Conservation (phyloP, 1,140 invertebrate genomes). For the Solen grandis region DNA sequence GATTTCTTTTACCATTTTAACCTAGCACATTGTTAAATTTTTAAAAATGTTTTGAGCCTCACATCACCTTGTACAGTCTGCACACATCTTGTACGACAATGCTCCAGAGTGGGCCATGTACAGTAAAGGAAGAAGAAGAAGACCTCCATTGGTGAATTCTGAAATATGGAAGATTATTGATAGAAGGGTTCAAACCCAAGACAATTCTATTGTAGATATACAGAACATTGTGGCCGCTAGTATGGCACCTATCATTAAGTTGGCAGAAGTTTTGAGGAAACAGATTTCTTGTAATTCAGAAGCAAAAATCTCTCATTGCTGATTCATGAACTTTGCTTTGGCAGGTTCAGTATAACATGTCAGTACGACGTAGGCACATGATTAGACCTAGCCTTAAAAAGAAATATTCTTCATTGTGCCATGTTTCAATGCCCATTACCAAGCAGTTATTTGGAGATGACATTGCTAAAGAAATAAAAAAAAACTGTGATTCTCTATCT, state of each 20-base stretch:
- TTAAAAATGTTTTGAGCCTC: too few relatives aligned
- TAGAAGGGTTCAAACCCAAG: too few relatives aligned
- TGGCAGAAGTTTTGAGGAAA: conserved; percentile 5
- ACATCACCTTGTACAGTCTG: too few relatives aligned
- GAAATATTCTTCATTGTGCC: conserved; percentile 9
- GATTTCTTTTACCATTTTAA: too few relatives aligned
- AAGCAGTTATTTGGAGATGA: conserved; percentile 33
- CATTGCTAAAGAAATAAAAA: conserved; percentile 24
- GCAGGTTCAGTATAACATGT: conserved; percentile 18
- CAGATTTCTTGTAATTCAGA: neutral
- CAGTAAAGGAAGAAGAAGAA: too few relatives aligned
- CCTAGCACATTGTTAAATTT: too few relatives aligned
- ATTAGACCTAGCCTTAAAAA: conserved; percentile 11
- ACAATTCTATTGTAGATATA: conserved; percentile 22
- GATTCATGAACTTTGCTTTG: conserved; percentile 7
- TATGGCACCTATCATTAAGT: conserved; percentile 5
- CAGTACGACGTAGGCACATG: conserved; percentile 1
- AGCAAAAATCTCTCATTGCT: neutral
- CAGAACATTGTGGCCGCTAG: conserved; percentile 29
- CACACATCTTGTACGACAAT: too few relatives aligned
- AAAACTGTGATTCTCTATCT: neutral
- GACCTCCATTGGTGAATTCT: too few relatives aligned
- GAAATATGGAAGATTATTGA: too few relatives aligned
- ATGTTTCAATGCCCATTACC: too few relatives aligned
- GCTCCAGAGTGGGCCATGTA: too few relatives aligned